Base-by-base conservation (phyloP, 2,888 invertebrate genomes). In the Dilophus febrilis region DNA sequence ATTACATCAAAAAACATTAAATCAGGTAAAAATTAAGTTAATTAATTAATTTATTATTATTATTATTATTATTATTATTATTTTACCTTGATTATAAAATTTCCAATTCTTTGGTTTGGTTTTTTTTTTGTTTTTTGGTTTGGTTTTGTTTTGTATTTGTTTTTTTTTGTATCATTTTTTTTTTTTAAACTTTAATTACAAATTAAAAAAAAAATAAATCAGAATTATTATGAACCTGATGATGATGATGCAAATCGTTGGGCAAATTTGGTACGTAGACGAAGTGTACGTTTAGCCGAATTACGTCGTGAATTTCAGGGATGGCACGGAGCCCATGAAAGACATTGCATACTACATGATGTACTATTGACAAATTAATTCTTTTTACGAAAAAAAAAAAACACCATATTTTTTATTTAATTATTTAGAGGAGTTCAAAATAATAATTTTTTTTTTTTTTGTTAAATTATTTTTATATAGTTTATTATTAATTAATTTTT, bases 1-100 rank as follows among this genome's bases (percentile, higher is more conserved):
- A 44, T 54, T 57, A 42, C 54, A 55, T 46, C 62, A 62, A 47
- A 62, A 58, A 51, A 58, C 53, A 45, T 59, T 62, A 44, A 55
- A 50, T 45, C 61, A 63, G 59, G 62, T 62, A 57, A 56, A 52
- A 57, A n/a, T n/a, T n/a, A 54, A 26, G n/a, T 33, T 38, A 10
- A 40, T 19, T 22, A 29, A 26, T 32, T n/a, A 8, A 13, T 28
- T n/a, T n/a, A n/a, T n/a, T n/a, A 26, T 37, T 34, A n/a, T 30
- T 18, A 27, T 13, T n/a, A 30, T 18, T 28, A 30, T 38, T 37
- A 28, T 8, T 4, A 13, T 14, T 39, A 12, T n/a, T 18, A 14
- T 16, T 4, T 16, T 14, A 14, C 16, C 4, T 13, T 35, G 19
- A 13, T 19, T 22, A 35, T 13, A 13, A n/a, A 35, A 35, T n/a